Evolutionary conservation across 2,888 invertebrate species (phyloP), one percentile per base, ranked within the genome.

Genomic region (Isoperla grammatica): DNA sequence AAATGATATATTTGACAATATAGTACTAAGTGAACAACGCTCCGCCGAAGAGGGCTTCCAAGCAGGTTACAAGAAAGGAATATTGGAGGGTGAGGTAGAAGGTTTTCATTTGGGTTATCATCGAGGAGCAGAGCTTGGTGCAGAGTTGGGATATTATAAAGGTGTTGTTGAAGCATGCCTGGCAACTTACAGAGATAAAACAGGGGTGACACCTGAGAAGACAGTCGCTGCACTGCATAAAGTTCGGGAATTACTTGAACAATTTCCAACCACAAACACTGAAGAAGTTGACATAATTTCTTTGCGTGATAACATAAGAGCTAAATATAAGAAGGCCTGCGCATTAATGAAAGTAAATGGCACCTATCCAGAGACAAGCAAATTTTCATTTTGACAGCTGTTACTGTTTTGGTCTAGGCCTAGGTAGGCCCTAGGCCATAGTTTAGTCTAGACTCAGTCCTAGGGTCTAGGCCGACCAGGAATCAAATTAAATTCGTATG

Each of bases 21-120:
- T 90, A 68, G 74, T 86, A 37, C 74, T 89, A 2, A 78, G 80
- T 20, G 91, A 91, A 75, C 85, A 90, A 63, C 78, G 75, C 59
- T 75, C 84, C 56, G 79, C 82, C 42, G 74, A 82, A 60, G 69
- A 78, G 66, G 84, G 85, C 59, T 90, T 85, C 71, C 71, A 82
- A 56, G 84, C 88, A 74, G 92, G 91, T 4, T 83, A 78, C 63
- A 70, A 75, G 61, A 78, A 78, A 66, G 90, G 89, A 1, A 73
- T 73, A 54, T 72, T 74, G 35, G 79, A 83, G 67, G 87, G 85
- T 2, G 66, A 70, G 43, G 70, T 81, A 15, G 84, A 86, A 70
- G 88, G 84, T 1, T 87, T 80, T 70, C 87, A 87, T 71, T 75
- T 86, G 62, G 92, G 92, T 1, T 89, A 88, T 71, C 87, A 89